These are phyloP conservation scores for Cyprinodon variegatus DNA, from an alignment of 2,113 vertebrate genomes.

Conservation along the genomic window DNA sequence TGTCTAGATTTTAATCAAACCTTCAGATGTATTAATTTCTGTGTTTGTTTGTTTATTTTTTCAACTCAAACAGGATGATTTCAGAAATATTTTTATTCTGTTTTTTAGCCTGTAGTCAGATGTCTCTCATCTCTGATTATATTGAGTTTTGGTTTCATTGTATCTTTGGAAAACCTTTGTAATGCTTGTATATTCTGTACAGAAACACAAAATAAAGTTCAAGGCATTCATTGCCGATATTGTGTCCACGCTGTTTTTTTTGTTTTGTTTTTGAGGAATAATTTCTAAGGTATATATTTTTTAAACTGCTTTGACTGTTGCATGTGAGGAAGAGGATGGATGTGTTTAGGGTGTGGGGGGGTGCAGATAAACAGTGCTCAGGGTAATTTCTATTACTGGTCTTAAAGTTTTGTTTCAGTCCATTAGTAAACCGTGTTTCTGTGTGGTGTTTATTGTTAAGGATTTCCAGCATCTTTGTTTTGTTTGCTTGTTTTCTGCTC, in stretches of 20 bases:
- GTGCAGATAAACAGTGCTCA: too few relatives aligned
- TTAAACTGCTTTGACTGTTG: not conserved
- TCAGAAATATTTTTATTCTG: not conserved
- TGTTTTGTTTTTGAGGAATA: not conserved
- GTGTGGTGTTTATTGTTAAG: too few relatives aligned
- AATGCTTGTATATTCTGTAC: constrained; percentile 57
- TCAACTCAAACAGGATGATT: not conserved
- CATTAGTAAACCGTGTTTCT: too few relatives aligned
- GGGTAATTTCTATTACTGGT: too few relatives aligned
- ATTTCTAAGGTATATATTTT: too few relatives aligned
- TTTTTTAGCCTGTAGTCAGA: not conserved
- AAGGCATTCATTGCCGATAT: not conserved
- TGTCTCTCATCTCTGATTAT: too few relatives aligned
- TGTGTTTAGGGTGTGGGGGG: too few relatives aligned
- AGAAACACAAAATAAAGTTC: constrained; percentile 44
- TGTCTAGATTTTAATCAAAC: not conserved
- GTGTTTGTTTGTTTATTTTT: not conserved
- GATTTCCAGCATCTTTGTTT: too few relatives aligned
- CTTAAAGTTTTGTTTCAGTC: too few relatives aligned
- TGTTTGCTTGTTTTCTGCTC: too few relatives aligned
- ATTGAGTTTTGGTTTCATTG: not conserved
- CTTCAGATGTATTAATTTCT: not conserved
- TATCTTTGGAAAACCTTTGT: not conserved
- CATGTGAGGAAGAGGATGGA: not conserved
- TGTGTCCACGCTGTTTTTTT: not conserved